Percentiles rank a stretch among this genome's conserved stretches.
These are phyloP conservation scores for Drosophila novamexicana DNA, from an alignment of 1,140 invertebrate species.

Conservation along the genomic window DNA sequence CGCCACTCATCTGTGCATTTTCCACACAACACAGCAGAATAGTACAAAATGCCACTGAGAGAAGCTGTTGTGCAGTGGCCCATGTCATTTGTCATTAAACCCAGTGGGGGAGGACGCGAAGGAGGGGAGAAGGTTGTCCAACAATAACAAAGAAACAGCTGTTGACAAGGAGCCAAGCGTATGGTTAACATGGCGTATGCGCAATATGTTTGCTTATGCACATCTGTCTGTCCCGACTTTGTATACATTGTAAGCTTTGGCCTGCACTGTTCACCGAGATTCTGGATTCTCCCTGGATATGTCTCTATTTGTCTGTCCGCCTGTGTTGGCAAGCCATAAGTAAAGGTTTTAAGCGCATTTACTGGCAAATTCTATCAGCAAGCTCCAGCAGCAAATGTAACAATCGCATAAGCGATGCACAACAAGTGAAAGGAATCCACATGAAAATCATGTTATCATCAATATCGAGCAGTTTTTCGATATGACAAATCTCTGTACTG, in stretches of 20 bases:
- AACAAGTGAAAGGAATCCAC: background rate
- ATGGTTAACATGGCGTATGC: constrained; percentile 79
- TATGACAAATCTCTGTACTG: constrained; percentile 12
- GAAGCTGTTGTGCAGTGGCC: constrained; percentile 32
- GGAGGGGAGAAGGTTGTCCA: constrained; percentile 6
- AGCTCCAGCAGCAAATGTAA: constrained; percentile 24
- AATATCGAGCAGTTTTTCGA: constrained; percentile 35
- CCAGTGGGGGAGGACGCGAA: constrained; percentile 43
- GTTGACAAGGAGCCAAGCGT: constrained; percentile 79
- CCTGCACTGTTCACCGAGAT: constrained; percentile 29
- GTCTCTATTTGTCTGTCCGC: constrained; percentile 33
- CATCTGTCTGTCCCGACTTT: constrained; percentile 37
- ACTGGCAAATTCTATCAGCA: constrained; percentile 54
- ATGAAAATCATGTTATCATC: constrained; percentile 38
- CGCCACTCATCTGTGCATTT: constrained; percentile 56
- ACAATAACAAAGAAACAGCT: constrained; percentile 68
- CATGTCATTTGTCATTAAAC: constrained; percentile 80
- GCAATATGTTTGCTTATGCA: constrained; percentile 73
- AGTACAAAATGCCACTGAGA: constrained; percentile 41
- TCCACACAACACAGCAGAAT: constrained; percentile 11
- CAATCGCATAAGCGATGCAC: constrained; percentile 8
- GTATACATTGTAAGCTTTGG: constrained; percentile 43
- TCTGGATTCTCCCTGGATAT: constrained; percentile 8
- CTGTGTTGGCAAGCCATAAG: constrained; percentile 66
- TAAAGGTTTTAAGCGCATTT: constrained; percentile 79